Conservation (phyloP, 2,797 vertebrate genomes). For the Rhinatrema bivittatum region DNA sequence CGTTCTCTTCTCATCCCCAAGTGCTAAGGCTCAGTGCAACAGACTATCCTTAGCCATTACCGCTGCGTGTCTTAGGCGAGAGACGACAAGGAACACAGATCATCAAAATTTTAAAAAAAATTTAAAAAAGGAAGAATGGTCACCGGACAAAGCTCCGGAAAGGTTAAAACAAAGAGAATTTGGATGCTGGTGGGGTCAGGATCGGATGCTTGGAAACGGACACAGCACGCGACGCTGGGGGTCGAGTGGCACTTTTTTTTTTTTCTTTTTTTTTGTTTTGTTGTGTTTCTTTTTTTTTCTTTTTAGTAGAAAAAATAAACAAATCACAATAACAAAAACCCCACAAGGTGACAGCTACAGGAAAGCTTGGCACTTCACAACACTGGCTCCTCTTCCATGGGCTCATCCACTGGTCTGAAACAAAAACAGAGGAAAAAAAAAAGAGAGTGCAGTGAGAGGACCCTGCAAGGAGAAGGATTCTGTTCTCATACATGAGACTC, state of each 20-base stretch:
- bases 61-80: not conserved
- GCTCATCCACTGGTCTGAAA: constrained; percentile 77
- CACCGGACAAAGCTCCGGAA: constrained; percentile 3
- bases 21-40: not conserved
- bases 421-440: constrained; percentile 22
- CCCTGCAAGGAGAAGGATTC: too few relatives aligned
- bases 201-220: constrained; percentile 41
- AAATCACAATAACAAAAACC: constrained; percentile 55
- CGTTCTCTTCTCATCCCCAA: not conserved
- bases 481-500: too few relatives aligned
- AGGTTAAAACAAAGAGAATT: too few relatives aligned
- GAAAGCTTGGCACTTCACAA: constrained; percentile 54
- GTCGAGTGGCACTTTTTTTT: too few relatives aligned
- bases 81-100: not conserved
- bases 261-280: constrained; percentile 20
- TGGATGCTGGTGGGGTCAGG: constrained; percentile 19
- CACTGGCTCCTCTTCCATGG: constrained; percentile 88
- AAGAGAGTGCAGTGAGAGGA: not conserved
- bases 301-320: constrained; percentile 69
- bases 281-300: too few relatives aligned
- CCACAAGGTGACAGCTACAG: constrained; percentile 28
- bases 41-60: not conserved
- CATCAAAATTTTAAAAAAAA: too few relatives aligned
- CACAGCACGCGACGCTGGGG: constrained; percentile 37
- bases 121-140: too few relatives aligned